Base-by-base conservation (phyloP, 2,113 vertebrate genomes). In the Aviceda subcristata region DNA sequence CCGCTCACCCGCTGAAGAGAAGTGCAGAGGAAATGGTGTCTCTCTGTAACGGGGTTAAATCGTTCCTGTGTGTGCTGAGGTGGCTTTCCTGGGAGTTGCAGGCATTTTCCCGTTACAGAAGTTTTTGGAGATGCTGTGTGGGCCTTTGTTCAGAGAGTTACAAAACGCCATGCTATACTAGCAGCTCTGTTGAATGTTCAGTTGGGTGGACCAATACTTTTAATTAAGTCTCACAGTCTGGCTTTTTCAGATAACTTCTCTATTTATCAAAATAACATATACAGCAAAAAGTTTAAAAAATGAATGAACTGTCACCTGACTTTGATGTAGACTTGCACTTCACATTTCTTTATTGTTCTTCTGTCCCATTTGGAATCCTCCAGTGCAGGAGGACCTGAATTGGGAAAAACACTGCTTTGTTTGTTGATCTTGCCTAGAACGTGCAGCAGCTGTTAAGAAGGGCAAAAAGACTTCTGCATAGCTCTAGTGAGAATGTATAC, bases 31-130 rank as follows among this genome's bases (percentile, higher is more conserved):
- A 84, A 87, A 34, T 3, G 3, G 11, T 36, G n/a, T 34, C 32
- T 22, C 53, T 90, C 32, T 72, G 34, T 75, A 86, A 32, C 2
- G 4, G 43, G 18, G 8, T 67, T 57, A 71, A 89, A 51, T 66
- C 0, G 0, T 56, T 78, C 45, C 32, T 83, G 0, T 45, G 23
- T 29, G 15, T 66, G 38, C 45, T 67, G 23, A 67, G 6, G 11
- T 30, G 36, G 41, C 56, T 83, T 69, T 74, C 55, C 66, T 79
- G 22, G 45, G 29, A 60, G n/a, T 73, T 72, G 34, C 53, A 62
- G 36, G 17, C 3, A 6, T 74, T 68, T 68, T 91, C 27, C 39
- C 66, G 15, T 74, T 69, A 19, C 2, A 60, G 32, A 86, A 34
- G 15, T 41, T 74, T 78, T 71, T 2, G 1, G 39, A 56, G 71